Evolutionary conservation across 2,888 invertebrate genomes (phyloP).

Genomic region (Mythimna pallens): DNA sequence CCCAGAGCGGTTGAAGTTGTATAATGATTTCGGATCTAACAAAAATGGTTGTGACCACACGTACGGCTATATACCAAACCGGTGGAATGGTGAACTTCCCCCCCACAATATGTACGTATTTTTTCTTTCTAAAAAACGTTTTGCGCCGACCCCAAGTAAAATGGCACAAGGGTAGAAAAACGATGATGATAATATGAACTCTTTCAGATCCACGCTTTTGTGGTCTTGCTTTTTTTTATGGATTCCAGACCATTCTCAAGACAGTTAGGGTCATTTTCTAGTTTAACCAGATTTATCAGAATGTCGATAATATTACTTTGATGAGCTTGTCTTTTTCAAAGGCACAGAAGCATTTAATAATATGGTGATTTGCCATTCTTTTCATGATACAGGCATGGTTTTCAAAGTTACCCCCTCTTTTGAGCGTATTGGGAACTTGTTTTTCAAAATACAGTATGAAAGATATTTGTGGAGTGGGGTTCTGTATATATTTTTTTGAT

Average conservation of each 20-base stretch:
- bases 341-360: slow-evolving; percentile 7
- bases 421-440: slow-evolving; percentile 8
- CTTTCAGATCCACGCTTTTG: not conserved
- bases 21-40: no score
- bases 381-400: slow-evolving; percentile 31
- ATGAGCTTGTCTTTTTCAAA: slow-evolving; percentile 15
- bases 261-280: slow-evolving; percentile 10
- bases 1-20: no score
- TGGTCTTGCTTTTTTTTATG: not conserved
- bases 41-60: no score
- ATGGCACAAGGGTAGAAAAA: no score
- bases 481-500: slow-evolving; percentile 20
- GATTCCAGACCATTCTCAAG: not conserved
- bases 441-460: slow-evolving; percentile 19
- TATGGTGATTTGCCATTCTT: slow-evolving; percentile 32
- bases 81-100: no score
- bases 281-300: slow-evolving; percentile 20
- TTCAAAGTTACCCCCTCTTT: slow-evolving; percentile 33
- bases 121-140: no score
- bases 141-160: no score
- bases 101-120: no score
- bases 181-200: no score
- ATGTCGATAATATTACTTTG: slow-evolving; percentile 1
- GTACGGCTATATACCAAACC: no score
- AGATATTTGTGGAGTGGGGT: slow-evolving; percentile 13